Base-by-base conservation (phyloP, 1,140 invertebrate genomes). In the Pogonomyrmex californicus region DNA sequence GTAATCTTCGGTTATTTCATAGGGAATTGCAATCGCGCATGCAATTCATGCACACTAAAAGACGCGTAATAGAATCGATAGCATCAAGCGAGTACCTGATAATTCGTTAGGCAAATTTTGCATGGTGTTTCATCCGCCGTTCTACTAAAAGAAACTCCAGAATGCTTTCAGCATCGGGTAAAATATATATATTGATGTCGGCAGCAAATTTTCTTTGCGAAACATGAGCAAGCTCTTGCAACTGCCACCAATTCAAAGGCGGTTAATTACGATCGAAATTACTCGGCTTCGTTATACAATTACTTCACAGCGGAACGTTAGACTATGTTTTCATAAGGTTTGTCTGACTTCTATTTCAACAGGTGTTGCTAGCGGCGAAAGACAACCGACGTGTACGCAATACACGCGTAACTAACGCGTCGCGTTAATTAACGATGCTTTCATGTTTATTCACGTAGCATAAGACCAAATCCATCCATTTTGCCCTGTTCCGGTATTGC, bases 251-350 rank as follows among this genome's bases (percentile, higher is more conserved):
- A 68, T 82, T 73, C 77, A 75, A 83, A 86, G 73, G 36, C 73
- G 60, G 58, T 83, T 88, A 86, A 88, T 88, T 90, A 76, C 77
- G 38, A 83, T 66, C 9, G 81, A 33, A 86, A 91, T 88, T 90
- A 73, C 12, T 56, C 36, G 65, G 47, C 56, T 62, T 58, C 75
- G 82, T 90, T 86, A 86, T 62, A 77, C 76, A 78, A 86, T 58
- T 70, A 81, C 44, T 33, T 68, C 23, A n/a, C 47, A 71, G 81
- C 76, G 78, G 76, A 87, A 79, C n/a, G 75, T 62, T 68, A 58
- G 77, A 10, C 17, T 7, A 73, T 23, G 44, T 54, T 90, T 85
- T 58, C 47, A 17, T 44, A 41, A 77, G 36, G 41, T 88, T 65
- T 68, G 75, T 86, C 51, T 17, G 73, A 86, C 77, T 78, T 90